Evolutionary conservation across 2,888 invertebrate species (phyloP).

Genomic region (Tenthredo mesomela): DNA sequence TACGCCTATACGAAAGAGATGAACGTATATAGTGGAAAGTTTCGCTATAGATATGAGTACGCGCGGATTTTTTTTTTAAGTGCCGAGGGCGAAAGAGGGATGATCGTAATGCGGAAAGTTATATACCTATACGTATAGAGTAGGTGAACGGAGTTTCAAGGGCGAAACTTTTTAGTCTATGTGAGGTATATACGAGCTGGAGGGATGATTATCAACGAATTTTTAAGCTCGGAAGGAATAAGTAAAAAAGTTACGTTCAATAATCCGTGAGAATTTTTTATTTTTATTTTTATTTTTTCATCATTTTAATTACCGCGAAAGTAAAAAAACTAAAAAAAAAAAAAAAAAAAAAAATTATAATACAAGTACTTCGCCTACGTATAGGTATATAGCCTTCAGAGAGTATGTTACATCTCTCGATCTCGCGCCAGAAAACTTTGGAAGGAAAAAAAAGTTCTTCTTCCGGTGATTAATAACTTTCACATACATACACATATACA

Average conservation of each 20-base stretch:
- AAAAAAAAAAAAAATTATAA: background rate
- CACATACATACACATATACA: background rate
- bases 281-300: background rate
- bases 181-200: background rate
- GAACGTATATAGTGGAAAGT: background rate
- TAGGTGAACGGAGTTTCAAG: conserved; percentile 9
- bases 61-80: background rate
- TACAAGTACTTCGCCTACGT: background rate
- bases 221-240: background rate
- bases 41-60: background rate
- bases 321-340: background rate
- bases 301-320: background rate
- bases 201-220: background rate
- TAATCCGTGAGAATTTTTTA: background rate
- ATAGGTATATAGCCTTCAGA: background rate
- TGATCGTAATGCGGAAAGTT: background rate
- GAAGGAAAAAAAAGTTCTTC: background rate
- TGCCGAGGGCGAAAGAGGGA: background rate
- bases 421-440: background rate
- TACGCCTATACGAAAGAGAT: background rate
- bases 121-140: background rate
- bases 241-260: conserved; percentile 1
- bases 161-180: background rate
- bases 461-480: conserved; percentile 34
- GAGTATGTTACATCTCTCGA: background rate